These are phyloP conservation scores for Leptura quadrifasciata DNA, from an alignment of 2,888 invertebrate genomes.

Conservation along the genomic window DNA sequence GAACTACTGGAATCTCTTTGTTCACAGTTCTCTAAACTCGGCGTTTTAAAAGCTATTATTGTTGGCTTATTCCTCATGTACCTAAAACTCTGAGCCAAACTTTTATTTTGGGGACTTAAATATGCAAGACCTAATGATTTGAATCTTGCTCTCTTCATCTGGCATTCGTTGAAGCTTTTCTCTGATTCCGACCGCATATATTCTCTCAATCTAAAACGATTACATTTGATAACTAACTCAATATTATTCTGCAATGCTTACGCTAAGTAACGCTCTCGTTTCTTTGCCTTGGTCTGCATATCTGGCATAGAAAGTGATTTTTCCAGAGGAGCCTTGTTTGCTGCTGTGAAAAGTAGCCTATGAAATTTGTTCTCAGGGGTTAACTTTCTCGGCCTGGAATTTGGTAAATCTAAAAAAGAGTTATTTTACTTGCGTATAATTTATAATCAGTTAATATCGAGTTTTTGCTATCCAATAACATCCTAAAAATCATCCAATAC, in stretches of 20 bases:
- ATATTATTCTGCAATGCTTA: slow-evolving; percentile 74
- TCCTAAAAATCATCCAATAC: too few relatives aligned
- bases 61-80: slow-evolving; percentile 93
- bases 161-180: slow-evolving; percentile 82
- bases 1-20: slow-evolving; percentile 76
- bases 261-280: slow-evolving; percentile 82
- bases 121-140: slow-evolving; percentile 82
- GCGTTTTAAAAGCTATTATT: slow-evolving; percentile 91
- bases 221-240: background rate
- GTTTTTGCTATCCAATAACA: too few relatives aligned
- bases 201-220: slow-evolving; percentile 78
- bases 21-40: slow-evolving; percentile 84
- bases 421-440: background rate
- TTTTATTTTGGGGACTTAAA: slow-evolving; percentile 85
- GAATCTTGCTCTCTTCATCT: slow-evolving; percentile 79
- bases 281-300: slow-evolving; percentile 85
- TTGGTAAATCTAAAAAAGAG: slow-evolving; percentile 53
- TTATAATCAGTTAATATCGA: background rate
- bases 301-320: slow-evolving; percentile 91
- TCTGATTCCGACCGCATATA: slow-evolving; percentile 88
- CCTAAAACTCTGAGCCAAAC: slow-evolving; percentile 89
- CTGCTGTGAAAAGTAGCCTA: slow-evolving; percentile 60
- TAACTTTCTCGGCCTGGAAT: slow-evolving; percentile 65
- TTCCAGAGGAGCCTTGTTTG: slow-evolving; percentile 79
- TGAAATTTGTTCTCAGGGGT: slow-evolving; percentile 74